Conservation (phyloP, 2,888 invertebrate species). For the Cacoxenus indagator region DNA sequence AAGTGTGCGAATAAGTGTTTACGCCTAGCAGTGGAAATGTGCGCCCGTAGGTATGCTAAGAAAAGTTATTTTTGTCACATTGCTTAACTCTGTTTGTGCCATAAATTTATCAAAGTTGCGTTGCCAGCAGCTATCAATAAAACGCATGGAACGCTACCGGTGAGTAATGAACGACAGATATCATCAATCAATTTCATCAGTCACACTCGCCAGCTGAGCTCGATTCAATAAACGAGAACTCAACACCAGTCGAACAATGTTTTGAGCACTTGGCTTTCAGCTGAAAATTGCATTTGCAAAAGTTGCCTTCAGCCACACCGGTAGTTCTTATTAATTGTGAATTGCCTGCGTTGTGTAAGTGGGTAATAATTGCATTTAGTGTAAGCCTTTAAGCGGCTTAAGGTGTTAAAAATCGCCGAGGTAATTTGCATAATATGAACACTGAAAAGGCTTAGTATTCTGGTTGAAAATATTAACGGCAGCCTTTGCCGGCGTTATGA, state of each 20-base stretch:
- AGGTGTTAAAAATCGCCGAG: not conserved
- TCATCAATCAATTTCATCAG: slow-evolving; percentile 18
- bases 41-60: not conserved
- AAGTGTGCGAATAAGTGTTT: not conserved
- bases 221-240: not conserved
- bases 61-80: not conserved
- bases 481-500: too few species aligned
- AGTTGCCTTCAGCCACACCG: not conserved
- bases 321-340: not conserved
- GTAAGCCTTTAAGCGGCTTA: slow-evolving; percentile 7
- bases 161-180: too few species aligned
- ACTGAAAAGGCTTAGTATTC: not conserved
- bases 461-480: not conserved
- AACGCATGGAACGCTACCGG: too few species aligned
- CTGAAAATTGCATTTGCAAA: not conserved
- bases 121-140: too few species aligned
- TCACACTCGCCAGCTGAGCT: not conserved
- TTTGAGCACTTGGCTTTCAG: not conserved
- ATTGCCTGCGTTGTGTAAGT: not conserved
- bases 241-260: not conserved
- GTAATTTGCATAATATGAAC: not conserved
- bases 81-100: too few species aligned
- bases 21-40: not conserved
- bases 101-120: too few species aligned
- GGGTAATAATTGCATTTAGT: not conserved